Base-by-base conservation (phyloP, 2,113 vertebrate genomes). In the Nymphicus hollandicus region DNA sequence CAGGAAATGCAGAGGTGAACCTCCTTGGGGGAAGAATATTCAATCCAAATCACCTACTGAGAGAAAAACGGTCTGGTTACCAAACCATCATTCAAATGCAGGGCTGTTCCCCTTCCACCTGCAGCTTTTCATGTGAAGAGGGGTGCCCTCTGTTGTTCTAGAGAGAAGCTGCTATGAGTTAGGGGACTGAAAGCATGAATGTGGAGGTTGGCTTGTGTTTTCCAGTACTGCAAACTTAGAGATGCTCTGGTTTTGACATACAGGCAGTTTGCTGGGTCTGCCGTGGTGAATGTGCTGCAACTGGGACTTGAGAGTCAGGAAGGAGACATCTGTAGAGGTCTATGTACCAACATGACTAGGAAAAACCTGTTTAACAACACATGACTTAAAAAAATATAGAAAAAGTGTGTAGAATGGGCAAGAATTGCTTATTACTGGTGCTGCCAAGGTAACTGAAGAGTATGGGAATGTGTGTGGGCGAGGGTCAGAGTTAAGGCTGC, bases 91-190 rank as follows among this genome's bases (percentile, higher is more conserved):
- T 12, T 69, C 37, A 61, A 53, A 81, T 17, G 4, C 41, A 44
- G 37, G 35, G 41, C 50, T 55, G 52, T 52, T 64, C 10, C 23
- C 84, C 35, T 80, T 76, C 37, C 61, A 85, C 43, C 76, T 41
- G 44, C 71, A 78, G 71, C 20, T 49, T 79, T 96, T 80, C 72
- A 28, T 18, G 23, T 76, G 93, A 89, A 9, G 89, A 82, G 53
- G 58, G 68, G 79, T 91, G 94, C 73, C 91, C 87, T 91, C 87
- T 95, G 69, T 94, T 88, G 91, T 89, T 88, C 13, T 43, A 69
- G 39, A 56, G 73, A 76, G 61, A 82, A 91, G 84, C 35, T 92
- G 93, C 89, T 76, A 3, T 4, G 27, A 72, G 22, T 74, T 22
- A 39, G 41, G 47, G 47, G 41, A 76, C 6, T 60, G 58, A 56